Evolutionary conservation across 2,113 vertebrate genomes (phyloP).

Genomic region (Myrmecobius fasciatus): DNA sequence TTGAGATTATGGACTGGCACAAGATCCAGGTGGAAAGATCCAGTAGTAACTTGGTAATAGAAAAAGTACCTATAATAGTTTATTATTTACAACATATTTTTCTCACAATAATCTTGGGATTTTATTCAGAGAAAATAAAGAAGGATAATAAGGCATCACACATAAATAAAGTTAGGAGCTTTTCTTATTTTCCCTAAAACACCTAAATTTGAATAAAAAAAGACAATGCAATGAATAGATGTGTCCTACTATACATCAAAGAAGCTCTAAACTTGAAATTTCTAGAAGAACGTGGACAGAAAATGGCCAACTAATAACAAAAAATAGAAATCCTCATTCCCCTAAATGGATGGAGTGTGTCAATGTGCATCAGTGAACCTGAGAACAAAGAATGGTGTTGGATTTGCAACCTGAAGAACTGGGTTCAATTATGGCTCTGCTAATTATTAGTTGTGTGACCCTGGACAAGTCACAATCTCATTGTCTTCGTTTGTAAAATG

Average conservation of each 20-base stretch:
- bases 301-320: background rate
- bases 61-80: background rate
- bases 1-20: background rate
- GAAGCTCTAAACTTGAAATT: background rate
- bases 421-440: background rate
- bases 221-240: background rate
- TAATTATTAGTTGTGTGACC: background rate
- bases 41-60: background rate
- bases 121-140: background rate
- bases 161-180: background rate
- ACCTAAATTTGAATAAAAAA: background rate
- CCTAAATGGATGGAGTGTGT: background rate
- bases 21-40: background rate
- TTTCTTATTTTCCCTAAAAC: background rate
- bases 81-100: background rate
- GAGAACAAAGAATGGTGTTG: background rate
- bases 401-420: background rate
- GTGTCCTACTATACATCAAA: background rate
- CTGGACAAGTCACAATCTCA: background rate
- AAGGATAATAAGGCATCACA: background rate
- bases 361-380: background rate
- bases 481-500: background rate
- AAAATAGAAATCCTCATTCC: background rate
- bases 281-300: background rate
- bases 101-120: background rate